Evolutionary conservation across 2,113 vertebrate genomes (phyloP).

Genomic region (Cyphomyrus plagiostoma): DNA sequence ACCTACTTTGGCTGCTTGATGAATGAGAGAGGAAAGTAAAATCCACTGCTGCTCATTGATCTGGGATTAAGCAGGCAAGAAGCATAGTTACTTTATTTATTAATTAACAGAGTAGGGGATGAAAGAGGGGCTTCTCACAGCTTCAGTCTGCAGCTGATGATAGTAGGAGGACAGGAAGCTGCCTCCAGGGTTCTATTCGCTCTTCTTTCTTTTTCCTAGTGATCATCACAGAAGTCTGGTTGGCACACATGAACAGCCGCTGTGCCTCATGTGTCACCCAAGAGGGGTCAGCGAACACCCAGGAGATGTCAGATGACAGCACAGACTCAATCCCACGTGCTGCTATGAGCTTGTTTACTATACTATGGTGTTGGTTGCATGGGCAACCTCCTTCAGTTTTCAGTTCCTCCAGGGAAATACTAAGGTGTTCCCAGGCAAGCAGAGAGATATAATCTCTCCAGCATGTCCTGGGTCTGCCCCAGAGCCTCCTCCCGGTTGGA

Average conservation of each 20-base stretch:
- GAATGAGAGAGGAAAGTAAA: conserved; percentile 79
- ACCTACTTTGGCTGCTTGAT: conserved; percentile 84
- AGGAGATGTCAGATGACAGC: not conserved
- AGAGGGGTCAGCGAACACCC: not conserved
- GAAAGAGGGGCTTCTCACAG: conserved; percentile 67
- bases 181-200: conserved; percentile 43
- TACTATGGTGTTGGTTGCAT: not conserved
- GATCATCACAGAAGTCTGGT: not conserved
- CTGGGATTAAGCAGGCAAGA: conserved; percentile 82
- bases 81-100: conserved; percentile 74
- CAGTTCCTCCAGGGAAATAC: not conserved
- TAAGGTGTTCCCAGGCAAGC: not conserved
- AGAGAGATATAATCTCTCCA: not conserved
- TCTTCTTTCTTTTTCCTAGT: conserved; percentile 51
- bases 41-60: conserved; percentile 85
- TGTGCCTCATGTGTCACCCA: not conserved
- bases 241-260: not conserved
- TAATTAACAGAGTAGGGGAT: conserved; percentile 81
- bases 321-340: not conserved
- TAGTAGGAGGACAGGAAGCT: conserved; percentile 41
- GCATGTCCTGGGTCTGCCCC: not conserved
- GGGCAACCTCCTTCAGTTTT: not conserved
- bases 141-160: not conserved
- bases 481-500: not conserved
- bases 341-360: not conserved